phyloP scores from a whole-genome alignment of 2,113 vertebrate species.

The Epinephelus fuscoguttatus region DNA sequence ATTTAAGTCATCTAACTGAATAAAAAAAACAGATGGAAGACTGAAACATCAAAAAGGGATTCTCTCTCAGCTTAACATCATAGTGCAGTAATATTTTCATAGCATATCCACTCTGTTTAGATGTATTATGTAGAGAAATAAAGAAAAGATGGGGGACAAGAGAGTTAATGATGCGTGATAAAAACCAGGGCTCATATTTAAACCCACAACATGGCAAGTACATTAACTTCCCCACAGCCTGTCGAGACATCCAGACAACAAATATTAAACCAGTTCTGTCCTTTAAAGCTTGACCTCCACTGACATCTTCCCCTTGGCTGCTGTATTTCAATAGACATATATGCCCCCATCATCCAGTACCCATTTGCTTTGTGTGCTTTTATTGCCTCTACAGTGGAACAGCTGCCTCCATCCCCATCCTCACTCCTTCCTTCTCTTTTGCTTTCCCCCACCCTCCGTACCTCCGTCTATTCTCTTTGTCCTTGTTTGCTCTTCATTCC shows the following conservation, averaged over 20 bases:
- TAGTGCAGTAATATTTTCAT: constrained; percentile 9
- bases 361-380: constrained; percentile 68
- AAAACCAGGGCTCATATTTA: not conserved
- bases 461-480: constrained; percentile 54
- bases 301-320: constrained; percentile 47
- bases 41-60: not conserved
- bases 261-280: constrained; percentile 31
- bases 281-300: constrained; percentile 33
- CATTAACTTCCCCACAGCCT: constrained; percentile 2
- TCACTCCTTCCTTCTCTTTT: constrained; percentile 44
- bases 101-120: not conserved
- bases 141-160: not conserved
- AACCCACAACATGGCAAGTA: constrained; percentile 26
- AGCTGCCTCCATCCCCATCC: constrained; percentile 69
- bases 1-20: not conserved
- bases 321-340: constrained; percentile 58
- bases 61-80: not conserved
- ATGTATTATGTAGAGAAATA: constrained; percentile 1
- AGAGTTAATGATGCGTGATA: constrained; percentile 13
- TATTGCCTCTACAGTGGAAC: constrained; percentile 69
- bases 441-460: constrained; percentile 18
- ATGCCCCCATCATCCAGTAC: constrained; percentile 51
- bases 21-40: not conserved
- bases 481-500: constrained; percentile 77
- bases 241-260: constrained; percentile 16